phyloP scores from a whole-genome alignment of 2,797 vertebrate species.

The Anabacerthia variegaticeps region DNA sequence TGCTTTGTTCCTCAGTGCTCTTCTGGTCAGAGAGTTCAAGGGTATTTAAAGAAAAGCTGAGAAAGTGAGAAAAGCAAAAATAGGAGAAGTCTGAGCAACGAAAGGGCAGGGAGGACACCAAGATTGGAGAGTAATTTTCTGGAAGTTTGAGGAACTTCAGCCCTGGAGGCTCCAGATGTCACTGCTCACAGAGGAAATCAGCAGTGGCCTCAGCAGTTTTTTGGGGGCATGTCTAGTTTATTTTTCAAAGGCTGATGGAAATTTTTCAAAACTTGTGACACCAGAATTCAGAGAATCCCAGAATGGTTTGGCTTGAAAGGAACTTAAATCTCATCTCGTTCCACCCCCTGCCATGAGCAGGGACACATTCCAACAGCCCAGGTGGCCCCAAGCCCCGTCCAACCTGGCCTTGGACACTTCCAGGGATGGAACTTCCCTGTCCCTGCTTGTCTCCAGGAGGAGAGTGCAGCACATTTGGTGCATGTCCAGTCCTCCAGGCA shows the following conservation, averaged over 20 bases:
- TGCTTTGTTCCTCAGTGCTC: not conserved
- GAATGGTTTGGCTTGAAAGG: not conserved
- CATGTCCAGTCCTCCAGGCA: not conserved
- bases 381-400: accelerated
- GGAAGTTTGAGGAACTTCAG: slow-evolving; percentile 34
- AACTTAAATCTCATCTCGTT: accelerated
- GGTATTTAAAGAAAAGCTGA: slow-evolving; percentile 14
- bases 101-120: not conserved
- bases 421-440: not conserved
- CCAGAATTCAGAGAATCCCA: not conserved
- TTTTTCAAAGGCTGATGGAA: not conserved
- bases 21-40: not conserved
- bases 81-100: not conserved
- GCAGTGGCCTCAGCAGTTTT: not conserved
- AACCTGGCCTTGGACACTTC: not conserved
- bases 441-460: not conserved
- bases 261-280: not conserved
- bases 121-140: not conserved
- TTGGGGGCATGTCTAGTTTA: not conserved
- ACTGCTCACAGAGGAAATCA: not conserved
- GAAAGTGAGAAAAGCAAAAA: slow-evolving; percentile 6
- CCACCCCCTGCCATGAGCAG: not conserved
- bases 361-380: not conserved
- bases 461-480: not conserved
- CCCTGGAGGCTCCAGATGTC: not conserved